A percentile compares a stretch with the other conserved stretches of the same genome.
Evolutionary conservation across 2,797 vertebrate genomes (phyloP).

Genomic region (Cuculus canorus): DNA sequence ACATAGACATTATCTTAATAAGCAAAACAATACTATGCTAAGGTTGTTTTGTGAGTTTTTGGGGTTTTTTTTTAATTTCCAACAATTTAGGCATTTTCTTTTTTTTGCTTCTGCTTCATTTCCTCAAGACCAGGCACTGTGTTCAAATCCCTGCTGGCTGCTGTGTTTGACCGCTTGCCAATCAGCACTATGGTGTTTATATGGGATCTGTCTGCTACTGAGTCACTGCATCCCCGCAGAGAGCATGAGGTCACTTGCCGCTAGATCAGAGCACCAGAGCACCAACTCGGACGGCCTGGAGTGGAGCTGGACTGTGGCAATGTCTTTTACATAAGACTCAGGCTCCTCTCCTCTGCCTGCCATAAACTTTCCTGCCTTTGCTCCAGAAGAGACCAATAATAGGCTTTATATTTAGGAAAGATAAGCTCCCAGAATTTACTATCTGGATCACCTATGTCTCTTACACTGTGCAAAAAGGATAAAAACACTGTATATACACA

Average conservation of each 20-base stretch:
- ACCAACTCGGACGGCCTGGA: neutral
- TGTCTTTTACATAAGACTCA: neutral
- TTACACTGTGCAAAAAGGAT: neutral
- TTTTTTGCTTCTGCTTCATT: neutral
- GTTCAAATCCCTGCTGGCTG: neutral
- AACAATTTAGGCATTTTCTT: neutral
- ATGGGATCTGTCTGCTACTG: constrained; percentile 8
- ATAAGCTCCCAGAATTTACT: neutral
- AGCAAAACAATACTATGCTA: neutral
- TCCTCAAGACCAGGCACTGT: neutral
- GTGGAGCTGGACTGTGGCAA: neutral
- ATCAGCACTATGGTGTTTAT: neutral
- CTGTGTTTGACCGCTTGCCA: neutral
- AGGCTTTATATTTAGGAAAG: neutral
- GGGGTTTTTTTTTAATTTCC: neutral
- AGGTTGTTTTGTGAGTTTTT: no score
- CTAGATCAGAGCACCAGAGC: neutral
- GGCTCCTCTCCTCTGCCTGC: neutral
- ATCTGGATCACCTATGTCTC: neutral
- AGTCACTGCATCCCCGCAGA: neutral
- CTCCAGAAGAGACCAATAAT: neutral
- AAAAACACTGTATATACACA: neutral
- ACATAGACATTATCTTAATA: neutral
- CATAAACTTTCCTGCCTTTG: neutral
- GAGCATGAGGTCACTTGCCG: constrained; percentile 41